Percentiles rank a stretch among this genome's conserved stretches.
These are phyloP conservation scores for Oceanodroma leucorhoa DNA, from an alignment of 2,797 vertebrate species.

Conservation along the genomic window DNA sequence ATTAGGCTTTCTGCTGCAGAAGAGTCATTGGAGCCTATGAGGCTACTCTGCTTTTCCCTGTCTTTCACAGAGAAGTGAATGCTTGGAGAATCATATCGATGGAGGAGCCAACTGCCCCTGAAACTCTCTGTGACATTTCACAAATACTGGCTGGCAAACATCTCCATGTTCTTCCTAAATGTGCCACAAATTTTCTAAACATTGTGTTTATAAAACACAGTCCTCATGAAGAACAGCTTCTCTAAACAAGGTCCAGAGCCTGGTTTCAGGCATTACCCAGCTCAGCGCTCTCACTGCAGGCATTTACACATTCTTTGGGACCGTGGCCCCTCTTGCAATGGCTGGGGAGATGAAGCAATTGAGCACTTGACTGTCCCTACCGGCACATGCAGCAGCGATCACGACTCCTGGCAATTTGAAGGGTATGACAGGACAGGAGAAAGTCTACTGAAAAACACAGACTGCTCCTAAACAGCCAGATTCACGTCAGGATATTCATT, in stretches of 20 bases:
- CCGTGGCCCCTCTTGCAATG: rapidly evolving
- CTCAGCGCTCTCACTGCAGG: not conserved
- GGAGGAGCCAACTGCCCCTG: not conserved
- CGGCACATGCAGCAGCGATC: rapidly evolving
- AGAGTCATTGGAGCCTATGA: not conserved
- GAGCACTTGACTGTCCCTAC: not conserved
- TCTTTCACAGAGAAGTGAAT: not conserved
- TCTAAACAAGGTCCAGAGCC: not conserved
- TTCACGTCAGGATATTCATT: rapidly evolving
- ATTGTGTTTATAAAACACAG: not conserved
- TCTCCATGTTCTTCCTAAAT: not conserved
- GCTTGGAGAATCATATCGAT: not conserved
- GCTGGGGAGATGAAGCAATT: not conserved
- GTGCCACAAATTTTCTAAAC: not conserved
- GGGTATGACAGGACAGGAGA: not conserved
- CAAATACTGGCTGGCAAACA: not conserved
- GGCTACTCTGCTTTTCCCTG: not conserved
- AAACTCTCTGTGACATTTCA: not conserved
- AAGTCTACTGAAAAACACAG: not conserved
- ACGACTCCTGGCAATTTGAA: rapidly evolving
- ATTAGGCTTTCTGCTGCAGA: not conserved
- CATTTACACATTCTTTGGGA: rapidly evolving
- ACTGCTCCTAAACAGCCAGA: not conserved
- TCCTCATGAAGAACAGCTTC: not conserved
- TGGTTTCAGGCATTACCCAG: not conserved